Evolutionary conservation across 2,888 invertebrate species (phyloP).

Genomic region (Apodemia zela): DNA sequence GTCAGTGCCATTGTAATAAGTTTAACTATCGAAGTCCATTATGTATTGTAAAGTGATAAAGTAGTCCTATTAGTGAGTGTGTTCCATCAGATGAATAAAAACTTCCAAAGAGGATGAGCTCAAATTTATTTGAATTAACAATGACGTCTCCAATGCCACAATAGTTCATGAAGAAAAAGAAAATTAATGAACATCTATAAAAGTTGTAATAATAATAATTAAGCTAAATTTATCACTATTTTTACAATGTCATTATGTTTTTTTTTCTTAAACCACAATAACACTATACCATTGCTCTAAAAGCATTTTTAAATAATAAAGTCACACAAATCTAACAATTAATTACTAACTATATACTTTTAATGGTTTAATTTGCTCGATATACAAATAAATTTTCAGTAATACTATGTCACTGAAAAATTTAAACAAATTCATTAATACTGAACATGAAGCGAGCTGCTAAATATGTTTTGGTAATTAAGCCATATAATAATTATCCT

Average conservation of each 20-base stretch:
- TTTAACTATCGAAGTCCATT: neutral
- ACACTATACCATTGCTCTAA: constrained; percentile 77
- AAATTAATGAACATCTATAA: constrained; percentile 80
- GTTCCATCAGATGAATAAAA: constrained; percentile 56
- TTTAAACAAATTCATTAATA: constrained; percentile 69
- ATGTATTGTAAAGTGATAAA: neutral
- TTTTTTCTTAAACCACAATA: constrained; percentile 74
- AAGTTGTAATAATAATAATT: constrained; percentile 80
- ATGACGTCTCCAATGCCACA: constrained; percentile 79
- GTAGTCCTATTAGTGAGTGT: neutral
- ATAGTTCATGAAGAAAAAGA: constrained; percentile 78
- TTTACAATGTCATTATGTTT: constrained; percentile 80
- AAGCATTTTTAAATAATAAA: constrained; percentile 75
- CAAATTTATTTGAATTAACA: constrained; percentile 80
- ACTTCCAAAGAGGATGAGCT: constrained; percentile 75
- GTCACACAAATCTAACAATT: constrained; percentile 81
- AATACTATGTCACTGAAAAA: constrained; percentile 55
- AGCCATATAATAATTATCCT: constrained; percentile 60
- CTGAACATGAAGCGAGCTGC: constrained; percentile 70
- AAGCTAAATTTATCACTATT: constrained; percentile 79
- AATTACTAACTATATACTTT: constrained; percentile 78
- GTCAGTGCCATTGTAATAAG: neutral
- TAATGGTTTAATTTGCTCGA: constrained; percentile 76
- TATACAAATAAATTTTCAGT: constrained; percentile 70
- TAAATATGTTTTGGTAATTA: constrained; percentile 71